Evolutionary conservation across 2,888 invertebrate genomes (phyloP), one percentile per base, ranked within the genome.

Genomic region (Drosophila yooni): DNA sequence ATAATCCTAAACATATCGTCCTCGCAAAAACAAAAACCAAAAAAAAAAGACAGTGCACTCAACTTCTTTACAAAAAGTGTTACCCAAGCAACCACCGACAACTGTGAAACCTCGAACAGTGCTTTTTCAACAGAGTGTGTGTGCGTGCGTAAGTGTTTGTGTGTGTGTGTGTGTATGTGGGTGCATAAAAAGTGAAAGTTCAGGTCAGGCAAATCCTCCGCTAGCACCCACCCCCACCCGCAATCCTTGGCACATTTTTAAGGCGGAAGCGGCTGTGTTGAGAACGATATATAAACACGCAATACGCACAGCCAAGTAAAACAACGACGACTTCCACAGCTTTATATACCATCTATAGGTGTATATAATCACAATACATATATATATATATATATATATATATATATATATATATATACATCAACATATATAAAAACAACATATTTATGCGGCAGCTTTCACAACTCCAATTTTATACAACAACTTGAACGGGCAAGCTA

Each of bases 171-270:
- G 36, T 43, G 61, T 60, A 38, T 56, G 51, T 66, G 10, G n/a
- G 66, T 71, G 68, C 67, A 61, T 21, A 40, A 57, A 89, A 82
- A 89, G 84, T 88, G 82, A 84, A 84, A 89, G 83, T 84, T 88
- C 82, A 79, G 64, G 56, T 46, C 66, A 60, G 53, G 46, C 64
- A 43, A 69, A 69, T 71, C 71, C 79, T 69, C 51, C 62, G 43
- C 63, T 48, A 54, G 63, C 65, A 70, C 46, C 50, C 76, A 77
- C 58, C 53, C 25, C 46, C 3, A 15, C 15, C 46, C 46, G 27
- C 25, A 25, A 46, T 75, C 68, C 79, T 82, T 79, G 79, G 59
- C 75, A 65, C 62, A 64, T 11, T 66, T 75, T 48, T 34, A 62
- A 68, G 62, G 67, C 62, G 67, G 48, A 54, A 53, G 33, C 57